phyloP scores from a whole-genome alignment of 1,140 invertebrate genomes.

The Potamilus streckersoni region DNA sequence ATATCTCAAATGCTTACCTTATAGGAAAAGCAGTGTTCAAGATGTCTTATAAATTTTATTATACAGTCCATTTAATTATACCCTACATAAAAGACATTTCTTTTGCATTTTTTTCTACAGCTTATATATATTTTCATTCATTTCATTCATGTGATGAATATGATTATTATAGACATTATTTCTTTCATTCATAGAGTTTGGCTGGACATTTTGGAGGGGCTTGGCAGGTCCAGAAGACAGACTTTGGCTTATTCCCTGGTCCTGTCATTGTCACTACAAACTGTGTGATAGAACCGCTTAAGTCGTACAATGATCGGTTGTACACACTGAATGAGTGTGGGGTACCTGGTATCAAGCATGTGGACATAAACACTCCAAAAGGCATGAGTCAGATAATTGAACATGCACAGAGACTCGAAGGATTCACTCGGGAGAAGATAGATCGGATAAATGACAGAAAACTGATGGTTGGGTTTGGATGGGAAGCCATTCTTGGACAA shows the following conservation, averaged over 20 bases:
- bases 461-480: slow-evolving; percentile 42
- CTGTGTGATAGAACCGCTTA: slow-evolving; percentile 46
- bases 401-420: slow-evolving; percentile 23
- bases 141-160: background rate
- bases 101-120: background rate
- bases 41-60: no score
- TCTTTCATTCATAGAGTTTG: slow-evolving; percentile 25
- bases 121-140: background rate
- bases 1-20: no score
- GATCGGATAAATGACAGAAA: slow-evolving; percentile 7
- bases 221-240: slow-evolving; percentile 46
- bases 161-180: no score
- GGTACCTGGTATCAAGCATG: slow-evolving; percentile 35
- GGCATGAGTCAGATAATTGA: slow-evolving; percentile 22
- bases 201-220: slow-evolving; percentile 46
- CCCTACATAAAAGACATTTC: background rate
- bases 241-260: slow-evolving; percentile 44
- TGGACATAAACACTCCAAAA: slow-evolving; percentile 29
- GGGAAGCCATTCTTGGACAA: slow-evolving; percentile 39
- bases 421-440: slow-evolving; percentile 19
- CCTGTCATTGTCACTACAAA: slow-evolving; percentile 48
- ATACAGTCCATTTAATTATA: no score
- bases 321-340: slow-evolving; percentile 46
- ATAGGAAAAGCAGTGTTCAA: no score
- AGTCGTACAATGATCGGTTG: slow-evolving; percentile 39